Base-by-base conservation (phyloP, 1,140 invertebrate species). In the Drosophila yakuba region DNA sequence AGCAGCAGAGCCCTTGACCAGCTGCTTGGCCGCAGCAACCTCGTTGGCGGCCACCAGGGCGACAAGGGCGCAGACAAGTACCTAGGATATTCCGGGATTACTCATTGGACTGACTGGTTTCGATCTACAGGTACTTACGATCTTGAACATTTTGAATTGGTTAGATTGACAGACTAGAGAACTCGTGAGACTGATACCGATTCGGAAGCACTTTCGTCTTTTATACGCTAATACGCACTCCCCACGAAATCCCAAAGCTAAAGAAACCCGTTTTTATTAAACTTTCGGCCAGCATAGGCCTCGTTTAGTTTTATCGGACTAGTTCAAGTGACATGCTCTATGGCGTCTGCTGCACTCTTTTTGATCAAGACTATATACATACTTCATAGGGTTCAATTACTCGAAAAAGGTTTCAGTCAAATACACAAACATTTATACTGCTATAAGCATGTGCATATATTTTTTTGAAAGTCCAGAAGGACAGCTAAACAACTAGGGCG, bases 1-100 rank as follows among this genome's bases (percentile, higher is more conserved):
- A 8, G 59, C 47, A 1, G 7, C 32, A 55, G 94, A 93, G 10
- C 94, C 94, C 74, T 64, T 56, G 11, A 36, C 14, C 32, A 62
- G 61, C 23, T 48, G 23, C 48, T 66, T 78, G 43, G 80, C 82
- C 23, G 64, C 61, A 38, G 50, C 35, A 50, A 77, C 60, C 44
- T 78, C 83, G 41, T 63, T 63, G 74, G 66, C 74, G 15, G 61
- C 75, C 48, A 72, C 67, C 17, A 73, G 35, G 47, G 75, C 77
- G 48, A 47, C 28, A 25, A 78, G 77, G 52, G 77, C 77, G 52
- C 76, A 79, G 51, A 78, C 41, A 51, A 74, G 58, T 62, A 74
- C 57, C 76, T 79, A 60, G 41, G n/a, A 50, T 55, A 63, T 12
- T 39, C 51, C 36, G 2, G 35, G n/a, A 50, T 63, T 55, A 69